Conservation (phyloP, 1,140 invertebrate genomes). For the Dermatophagoides farinae region DNA sequence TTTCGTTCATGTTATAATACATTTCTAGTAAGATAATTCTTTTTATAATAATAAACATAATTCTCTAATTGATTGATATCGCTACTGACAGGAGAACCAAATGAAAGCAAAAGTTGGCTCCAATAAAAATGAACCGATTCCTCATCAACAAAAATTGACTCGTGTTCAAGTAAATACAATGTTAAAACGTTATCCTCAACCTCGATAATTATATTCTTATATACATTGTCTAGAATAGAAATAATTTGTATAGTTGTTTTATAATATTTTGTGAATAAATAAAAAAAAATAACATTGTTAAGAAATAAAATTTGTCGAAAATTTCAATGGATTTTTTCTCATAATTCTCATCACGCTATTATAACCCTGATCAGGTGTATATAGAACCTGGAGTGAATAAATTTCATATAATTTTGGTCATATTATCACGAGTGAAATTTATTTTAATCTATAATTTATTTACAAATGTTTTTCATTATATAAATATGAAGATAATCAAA, state of each 20-base stretch:
- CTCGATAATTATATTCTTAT: background rate
- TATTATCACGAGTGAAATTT: background rate
- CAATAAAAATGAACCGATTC: constrained; percentile 2
- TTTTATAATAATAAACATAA: background rate
- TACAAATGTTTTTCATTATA: background rate
- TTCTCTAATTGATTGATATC: background rate
- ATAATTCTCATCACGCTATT: no score
- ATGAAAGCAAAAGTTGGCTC: background rate
- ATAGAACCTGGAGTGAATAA: background rate
- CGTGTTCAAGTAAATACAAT: background rate
- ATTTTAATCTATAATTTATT: background rate
- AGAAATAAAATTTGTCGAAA: no score
- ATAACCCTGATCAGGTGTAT: no score
- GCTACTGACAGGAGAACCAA: background rate
- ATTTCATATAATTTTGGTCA: background rate
- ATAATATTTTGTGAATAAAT: no score
- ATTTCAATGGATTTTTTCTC: no score
- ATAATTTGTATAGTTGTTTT: no score
- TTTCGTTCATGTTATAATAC: constrained; percentile 7
- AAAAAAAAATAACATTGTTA: no score
- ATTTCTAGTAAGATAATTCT: background rate
- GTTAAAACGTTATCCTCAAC: constrained; percentile 8
- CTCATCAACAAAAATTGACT: background rate
- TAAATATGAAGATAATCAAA: background rate
- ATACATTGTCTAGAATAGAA: no score